Conservation (phyloP, 2,113 vertebrate species). For the Oryzias javanicus region DNA sequence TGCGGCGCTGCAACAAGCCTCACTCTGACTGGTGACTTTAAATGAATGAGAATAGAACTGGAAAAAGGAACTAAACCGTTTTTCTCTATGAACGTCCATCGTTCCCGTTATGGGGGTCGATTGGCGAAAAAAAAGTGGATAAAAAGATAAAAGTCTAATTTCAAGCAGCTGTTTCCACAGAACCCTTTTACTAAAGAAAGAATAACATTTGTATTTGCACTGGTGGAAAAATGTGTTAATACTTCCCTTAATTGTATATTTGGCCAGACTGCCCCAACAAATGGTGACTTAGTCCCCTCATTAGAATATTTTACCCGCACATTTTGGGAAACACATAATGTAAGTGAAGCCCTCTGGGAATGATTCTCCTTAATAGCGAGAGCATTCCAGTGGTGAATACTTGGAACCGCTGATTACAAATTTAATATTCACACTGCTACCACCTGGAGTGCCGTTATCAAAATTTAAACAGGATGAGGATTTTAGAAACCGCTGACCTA, state of each 20-base stretch:
- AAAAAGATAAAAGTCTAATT: too few species aligned
- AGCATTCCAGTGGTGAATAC: slow-evolving; percentile 36
- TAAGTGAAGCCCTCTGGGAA: not conserved
- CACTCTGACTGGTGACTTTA: too few species aligned
- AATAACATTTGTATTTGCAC: too few species aligned
- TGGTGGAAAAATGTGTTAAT: not conserved
- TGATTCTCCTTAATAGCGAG: slow-evolving; percentile 45
- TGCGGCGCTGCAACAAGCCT: too few species aligned
- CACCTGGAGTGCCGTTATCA: slow-evolving; percentile 68
- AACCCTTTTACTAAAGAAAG: too few species aligned
- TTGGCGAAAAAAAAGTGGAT: too few species aligned
- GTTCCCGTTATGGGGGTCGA: too few species aligned
- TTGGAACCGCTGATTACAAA: slow-evolving; percentile 51
- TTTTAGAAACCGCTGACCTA: slow-evolving; percentile 66
- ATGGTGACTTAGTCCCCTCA: not conserved
- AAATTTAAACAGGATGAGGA: slow-evolving; percentile 58
- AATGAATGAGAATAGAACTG: too few species aligned
- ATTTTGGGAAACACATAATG: slow-evolving; percentile 24
- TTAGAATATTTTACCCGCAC: slow-evolving; percentile 21
- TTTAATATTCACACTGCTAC: slow-evolving; percentile 58
- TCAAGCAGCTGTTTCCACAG: too few species aligned
- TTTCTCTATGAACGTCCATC: too few species aligned
- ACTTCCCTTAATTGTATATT: slow-evolving; percentile 7
- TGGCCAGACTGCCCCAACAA: not conserved
- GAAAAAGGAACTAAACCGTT: too few species aligned